Evolutionary conservation across 2,113 vertebrate species (phyloP).

Genomic region (Phrynosoma blainvillii): DNA sequence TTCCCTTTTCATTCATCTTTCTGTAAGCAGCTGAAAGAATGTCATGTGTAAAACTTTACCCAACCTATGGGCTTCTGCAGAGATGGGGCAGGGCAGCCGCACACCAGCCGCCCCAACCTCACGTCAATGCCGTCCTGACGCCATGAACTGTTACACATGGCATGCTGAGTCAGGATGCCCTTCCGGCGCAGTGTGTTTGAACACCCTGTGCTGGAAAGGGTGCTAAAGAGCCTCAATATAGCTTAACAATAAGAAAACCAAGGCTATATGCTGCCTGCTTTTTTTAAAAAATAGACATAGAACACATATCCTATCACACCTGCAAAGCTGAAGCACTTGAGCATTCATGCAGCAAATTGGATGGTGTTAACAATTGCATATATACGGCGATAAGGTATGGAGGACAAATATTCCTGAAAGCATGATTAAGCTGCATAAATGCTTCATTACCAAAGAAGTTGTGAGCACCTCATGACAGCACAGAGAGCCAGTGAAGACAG

Average conservation of each 20-base stretch:
- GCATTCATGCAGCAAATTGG: slow-evolving; percentile 46
- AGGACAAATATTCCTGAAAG: slow-evolving; percentile 49
- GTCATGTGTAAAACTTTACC: slow-evolving; percentile 1
- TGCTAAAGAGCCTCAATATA: slow-evolving; percentile 1
- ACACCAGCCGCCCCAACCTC: too few species aligned
- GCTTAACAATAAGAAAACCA: slow-evolving; percentile 41
- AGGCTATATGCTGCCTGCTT: background rate
- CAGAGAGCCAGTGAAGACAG: slow-evolving; percentile 49
- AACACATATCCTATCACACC: slow-evolving; percentile 35
- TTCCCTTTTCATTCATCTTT: slow-evolving; percentile 26
- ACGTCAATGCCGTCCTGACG: too few species aligned
- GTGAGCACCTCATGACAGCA: slow-evolving; percentile 52
- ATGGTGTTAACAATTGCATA: slow-evolving; percentile 50
- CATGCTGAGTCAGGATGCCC: too few species aligned
- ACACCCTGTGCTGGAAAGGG: too few species aligned
- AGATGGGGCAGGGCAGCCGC: too few species aligned
- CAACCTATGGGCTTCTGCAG: background rate
- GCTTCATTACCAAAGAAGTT: slow-evolving; percentile 63
- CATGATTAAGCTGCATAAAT: slow-evolving; percentile 32
- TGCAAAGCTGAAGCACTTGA: slow-evolving; percentile 45
- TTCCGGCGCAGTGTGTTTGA: too few species aligned
- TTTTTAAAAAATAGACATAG: background rate
- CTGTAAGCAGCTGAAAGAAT: background rate
- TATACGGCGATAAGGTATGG: slow-evolving; percentile 20
- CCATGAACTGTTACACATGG: too few species aligned